These are phyloP conservation scores for Urophycis tenuis DNA, from an alignment of 2,797 vertebrate species.

Conservation along the genomic window DNA sequence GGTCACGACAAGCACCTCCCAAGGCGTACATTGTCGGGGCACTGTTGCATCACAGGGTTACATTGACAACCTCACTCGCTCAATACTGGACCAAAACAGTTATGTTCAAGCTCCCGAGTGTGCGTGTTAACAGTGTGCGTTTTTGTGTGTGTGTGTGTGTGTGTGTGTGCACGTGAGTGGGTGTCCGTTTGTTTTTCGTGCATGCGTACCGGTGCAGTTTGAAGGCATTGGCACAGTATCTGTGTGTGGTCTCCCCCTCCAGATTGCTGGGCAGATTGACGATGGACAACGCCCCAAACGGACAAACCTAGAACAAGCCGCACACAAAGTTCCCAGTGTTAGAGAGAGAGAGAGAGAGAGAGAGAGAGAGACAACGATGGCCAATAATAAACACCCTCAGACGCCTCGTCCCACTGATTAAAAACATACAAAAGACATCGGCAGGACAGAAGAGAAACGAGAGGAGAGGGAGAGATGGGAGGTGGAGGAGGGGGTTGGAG, in stretches of 20 bases:
- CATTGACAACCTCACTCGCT: no score
- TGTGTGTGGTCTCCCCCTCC: slow-evolving; percentile 97
- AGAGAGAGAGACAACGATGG: not conserved
- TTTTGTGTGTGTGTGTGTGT: not conserved
- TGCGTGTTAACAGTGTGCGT: not conserved
- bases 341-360: not conserved
- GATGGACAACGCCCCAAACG: slow-evolving; percentile 96
- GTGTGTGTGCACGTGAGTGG: no score
- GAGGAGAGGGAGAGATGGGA: not conserved
- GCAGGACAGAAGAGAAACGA: no score
- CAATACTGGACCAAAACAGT: no score
- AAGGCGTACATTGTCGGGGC: no score
- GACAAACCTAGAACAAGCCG: slow-evolving; percentile 84
- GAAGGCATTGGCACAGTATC: slow-evolving; percentile 99
- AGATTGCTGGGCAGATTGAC: slow-evolving; percentile 98
- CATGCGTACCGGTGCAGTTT: slow-evolving; percentile 89
- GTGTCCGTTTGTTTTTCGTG: no score
- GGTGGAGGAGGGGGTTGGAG: not conserved
- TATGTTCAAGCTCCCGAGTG: not conserved
- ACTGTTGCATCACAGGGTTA: no score
- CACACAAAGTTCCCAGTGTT: no score
- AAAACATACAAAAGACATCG: no score
- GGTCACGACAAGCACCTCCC: no score
- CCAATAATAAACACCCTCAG: not conserved
- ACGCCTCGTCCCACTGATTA: no score